Evolutionary conservation across 2,888 invertebrate species (phyloP), one percentile per base, ranked within the genome.

Genomic region (Lumbricus terrestris): DNA sequence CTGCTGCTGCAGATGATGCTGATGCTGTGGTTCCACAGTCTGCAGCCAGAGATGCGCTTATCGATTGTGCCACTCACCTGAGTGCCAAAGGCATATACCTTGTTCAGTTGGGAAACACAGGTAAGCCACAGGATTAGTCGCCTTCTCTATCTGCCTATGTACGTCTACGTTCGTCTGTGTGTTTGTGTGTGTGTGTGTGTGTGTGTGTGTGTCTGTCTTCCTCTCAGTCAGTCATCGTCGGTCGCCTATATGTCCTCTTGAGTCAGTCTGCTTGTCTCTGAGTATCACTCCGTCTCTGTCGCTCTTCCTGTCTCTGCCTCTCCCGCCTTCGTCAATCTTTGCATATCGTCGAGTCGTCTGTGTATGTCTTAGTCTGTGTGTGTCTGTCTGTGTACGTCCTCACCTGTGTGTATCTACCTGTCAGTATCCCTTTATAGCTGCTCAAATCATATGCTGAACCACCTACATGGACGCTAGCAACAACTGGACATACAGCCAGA

Each of bases 201-300:
- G n/a, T n/a, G n/a, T n/a, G 16, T 85, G 20, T 37, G 35, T 85
- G 35, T 85, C 34, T 37, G 18, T 85, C 34, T 85, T 34, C 37
- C 85, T 85, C 34, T 85, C 5, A 20, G 13, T 37, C 85, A 35
- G 35, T 35, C 85, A 20, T 37, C 23, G 35, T 85, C 35, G 20
- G 35, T 34, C 83, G 2, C 34, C 29, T 16, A 83, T 20, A 3
- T n/a, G n/a, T 83, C 35, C 34, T 34, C 11, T 3, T 85, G 6
- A 85, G 34, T 85, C 35, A 34, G 35, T 1, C 4, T n/a, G 83
- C 18, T 5, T 83, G 83, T 85, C 35, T 85, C 85, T 88, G 35
- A 29, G n/a, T 88, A 3, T 88, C 85, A 88, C 47, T 85, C 38
- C 83, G 33, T 85, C 85, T 90, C 88, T 42, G 29, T 90, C 90